Conservation (phyloP, 1,140 invertebrate genomes). For the Caenorhabditis inopinata region DNA sequence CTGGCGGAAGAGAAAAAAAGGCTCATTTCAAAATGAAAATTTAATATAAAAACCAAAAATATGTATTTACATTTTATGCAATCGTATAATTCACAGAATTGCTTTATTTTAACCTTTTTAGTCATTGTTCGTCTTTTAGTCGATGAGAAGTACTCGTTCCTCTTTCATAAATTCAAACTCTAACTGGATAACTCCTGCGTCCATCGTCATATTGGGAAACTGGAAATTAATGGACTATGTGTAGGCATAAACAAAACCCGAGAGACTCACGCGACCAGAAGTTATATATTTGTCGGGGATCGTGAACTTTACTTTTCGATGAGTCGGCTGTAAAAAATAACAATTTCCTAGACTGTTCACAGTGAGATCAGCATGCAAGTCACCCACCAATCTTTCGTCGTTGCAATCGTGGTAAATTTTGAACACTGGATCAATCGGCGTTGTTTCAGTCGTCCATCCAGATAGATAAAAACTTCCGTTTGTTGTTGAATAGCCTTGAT, state of each 20-base stretch:
- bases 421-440: conserved; percentile 47
- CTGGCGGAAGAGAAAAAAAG: neutral
- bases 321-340: conserved; percentile 36
- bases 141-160: conserved; percentile 37
- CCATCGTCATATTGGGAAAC: conserved; percentile 42
- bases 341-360: neutral
- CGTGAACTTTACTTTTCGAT: conserved; percentile 44
- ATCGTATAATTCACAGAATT: too few species aligned
- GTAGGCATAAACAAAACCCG: neutral
- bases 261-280: conserved; percentile 11
- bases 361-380: neutral
- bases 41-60: neutral
- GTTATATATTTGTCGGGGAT: conserved; percentile 42
- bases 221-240: conserved; percentile 8
- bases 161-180: conserved; percentile 43
- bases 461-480: conserved; percentile 37
- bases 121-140: neutral
- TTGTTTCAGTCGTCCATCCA: conserved; percentile 41
- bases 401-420: conserved; percentile 50
- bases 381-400: conserved; percentile 45
- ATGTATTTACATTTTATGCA: too few species aligned
- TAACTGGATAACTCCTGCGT: conserved; percentile 46
- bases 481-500: conserved; percentile 53
- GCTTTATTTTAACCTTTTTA: too few species aligned
- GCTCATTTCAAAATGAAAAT: neutral